A percentile compares a stretch with the other conserved stretches of the same genome.
Evolutionary conservation across 1,140 invertebrate genomes (phyloP).

Genomic region (Hyposmocoma kahamanoa): DNA sequence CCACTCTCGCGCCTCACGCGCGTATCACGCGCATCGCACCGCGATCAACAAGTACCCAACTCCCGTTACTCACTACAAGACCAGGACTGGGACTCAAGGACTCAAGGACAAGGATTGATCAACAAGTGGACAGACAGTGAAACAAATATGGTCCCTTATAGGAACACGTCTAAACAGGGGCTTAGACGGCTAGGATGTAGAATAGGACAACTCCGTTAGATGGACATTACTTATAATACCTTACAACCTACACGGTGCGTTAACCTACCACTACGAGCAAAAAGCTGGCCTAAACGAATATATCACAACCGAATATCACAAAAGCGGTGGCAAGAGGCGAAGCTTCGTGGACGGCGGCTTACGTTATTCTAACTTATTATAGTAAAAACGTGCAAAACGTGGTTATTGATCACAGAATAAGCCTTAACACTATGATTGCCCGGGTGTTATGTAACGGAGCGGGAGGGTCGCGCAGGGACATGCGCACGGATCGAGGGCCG

Average conservation of each 20-base stretch:
- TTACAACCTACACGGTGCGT: conserved; percentile 15
- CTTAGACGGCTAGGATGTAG: conserved; percentile 22
- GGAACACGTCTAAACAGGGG: conserved; percentile 16
- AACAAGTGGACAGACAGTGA: conserved; percentile 49
- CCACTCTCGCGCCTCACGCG: conserved; percentile 64
- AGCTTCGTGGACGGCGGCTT: conserved; percentile 70
- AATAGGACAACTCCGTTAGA: conserved; percentile 35
- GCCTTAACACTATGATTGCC: conserved; percentile 64
- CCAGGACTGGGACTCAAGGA: conserved; percentile 22
- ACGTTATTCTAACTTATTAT: conserved; percentile 60
- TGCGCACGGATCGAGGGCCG: conserved; percentile 60
- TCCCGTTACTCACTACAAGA: conserved; percentile 30
- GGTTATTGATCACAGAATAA: conserved; percentile 62
- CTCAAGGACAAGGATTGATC: conserved; percentile 20
- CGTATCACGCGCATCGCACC: conserved; percentile 34
- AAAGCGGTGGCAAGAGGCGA: conserved; percentile 66
- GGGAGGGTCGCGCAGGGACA: conserved; percentile 42
- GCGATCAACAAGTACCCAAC: conserved; percentile 44
- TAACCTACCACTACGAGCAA: conserved; percentile 49
- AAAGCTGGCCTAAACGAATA: conserved; percentile 62
- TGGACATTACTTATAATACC: too few relatives aligned
- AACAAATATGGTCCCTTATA: too few relatives aligned
- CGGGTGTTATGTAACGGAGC: conserved; percentile 62
- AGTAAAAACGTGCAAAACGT: conserved; percentile 60
- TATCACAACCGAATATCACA: conserved; percentile 73